These are phyloP conservation scores for Cuniculus paca DNA, from an alignment of 2,797 vertebrate genomes.

Conservation along the genomic window DNA sequence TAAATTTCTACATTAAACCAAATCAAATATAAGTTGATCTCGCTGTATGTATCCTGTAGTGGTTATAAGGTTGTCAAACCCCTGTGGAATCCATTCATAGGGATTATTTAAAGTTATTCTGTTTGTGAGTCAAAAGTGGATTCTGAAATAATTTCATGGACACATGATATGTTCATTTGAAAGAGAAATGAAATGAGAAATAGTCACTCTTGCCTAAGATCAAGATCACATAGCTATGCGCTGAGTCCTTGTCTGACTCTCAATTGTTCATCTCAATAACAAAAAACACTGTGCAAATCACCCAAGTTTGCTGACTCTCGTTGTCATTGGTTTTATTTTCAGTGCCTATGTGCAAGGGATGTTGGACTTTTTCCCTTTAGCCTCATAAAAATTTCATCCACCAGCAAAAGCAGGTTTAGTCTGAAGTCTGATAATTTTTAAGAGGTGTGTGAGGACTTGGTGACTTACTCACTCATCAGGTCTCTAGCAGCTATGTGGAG, in stretches of 20 bases:
- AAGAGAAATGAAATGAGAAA: not conserved
- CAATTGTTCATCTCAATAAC: not conserved
- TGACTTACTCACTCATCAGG: not conserved
- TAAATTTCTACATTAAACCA: not conserved
- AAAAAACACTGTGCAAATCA: not conserved
- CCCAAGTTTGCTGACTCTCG: not conserved
- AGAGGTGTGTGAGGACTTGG: not conserved
- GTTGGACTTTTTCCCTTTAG: not conserved
- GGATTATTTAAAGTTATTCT: not conserved
- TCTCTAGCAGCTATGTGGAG: not conserved
- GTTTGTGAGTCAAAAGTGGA: not conserved
- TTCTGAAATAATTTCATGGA: constrained; percentile 44
- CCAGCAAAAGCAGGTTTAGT: constrained; percentile 23
- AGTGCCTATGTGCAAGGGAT: not conserved
- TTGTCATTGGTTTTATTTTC: not conserved
- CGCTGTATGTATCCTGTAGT: not conserved
- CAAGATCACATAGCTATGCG: not conserved
- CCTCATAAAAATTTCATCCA: not conserved
- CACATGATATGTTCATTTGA: not conserved
- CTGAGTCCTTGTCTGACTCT: not conserved
- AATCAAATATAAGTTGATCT: not conserved
- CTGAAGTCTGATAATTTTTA: not conserved
- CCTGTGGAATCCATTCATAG: not conserved
- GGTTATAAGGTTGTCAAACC: not conserved
- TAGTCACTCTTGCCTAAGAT: not conserved